A percentile compares a stretch with the other conserved stretches of the same genome.
phyloP scores from a whole-genome alignment of 2,797 vertebrate genomes.

The Carduelis carduelis region DNA sequence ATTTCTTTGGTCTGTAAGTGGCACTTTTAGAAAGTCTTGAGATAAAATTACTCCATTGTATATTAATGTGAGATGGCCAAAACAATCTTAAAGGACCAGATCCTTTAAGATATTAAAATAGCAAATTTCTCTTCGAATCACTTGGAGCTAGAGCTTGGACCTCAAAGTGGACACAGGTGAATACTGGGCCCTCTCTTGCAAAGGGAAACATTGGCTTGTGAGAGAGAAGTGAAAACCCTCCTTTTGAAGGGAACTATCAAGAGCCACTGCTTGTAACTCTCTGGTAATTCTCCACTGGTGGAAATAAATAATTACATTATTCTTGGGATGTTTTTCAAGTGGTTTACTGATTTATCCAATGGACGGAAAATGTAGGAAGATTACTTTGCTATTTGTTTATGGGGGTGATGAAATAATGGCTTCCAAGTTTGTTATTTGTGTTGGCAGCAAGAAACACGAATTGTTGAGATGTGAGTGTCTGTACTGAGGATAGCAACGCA shows the following conservation, averaged over 20 bases:
- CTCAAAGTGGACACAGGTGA: background rate
- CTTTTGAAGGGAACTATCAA: background rate
- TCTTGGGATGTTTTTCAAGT: constrained; percentile 11
- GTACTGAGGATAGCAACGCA: constrained; percentile 12
- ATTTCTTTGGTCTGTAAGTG: background rate
- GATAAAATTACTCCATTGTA: background rate
- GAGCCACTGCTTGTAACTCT: constrained; percentile 18
- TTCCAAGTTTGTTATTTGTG: constrained; percentile 24
- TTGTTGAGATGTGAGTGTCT: constrained; percentile 1
- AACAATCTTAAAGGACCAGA: background rate
- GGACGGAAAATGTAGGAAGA: background rate
- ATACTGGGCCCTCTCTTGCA: background rate
- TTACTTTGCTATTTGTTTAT: background rate
- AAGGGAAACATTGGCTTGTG: background rate
- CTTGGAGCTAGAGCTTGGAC: background rate
- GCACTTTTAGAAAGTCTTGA: background rate
- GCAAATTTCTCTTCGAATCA: background rate
- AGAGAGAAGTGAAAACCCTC: background rate
- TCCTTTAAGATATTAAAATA: background rate
- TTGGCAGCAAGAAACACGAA: constrained; percentile 22
- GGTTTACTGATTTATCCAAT: background rate
- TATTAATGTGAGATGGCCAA: background rate
- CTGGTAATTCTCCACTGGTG: constrained; percentile 28
- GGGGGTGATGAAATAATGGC: background rate
- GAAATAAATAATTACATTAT: constrained; percentile 47